Percentiles rank a stretch among this genome's conserved stretches.
These are phyloP conservation scores for Phyllotreta cruciferae DNA, from an alignment of 2,888 invertebrate species.

Conservation along the genomic window DNA sequence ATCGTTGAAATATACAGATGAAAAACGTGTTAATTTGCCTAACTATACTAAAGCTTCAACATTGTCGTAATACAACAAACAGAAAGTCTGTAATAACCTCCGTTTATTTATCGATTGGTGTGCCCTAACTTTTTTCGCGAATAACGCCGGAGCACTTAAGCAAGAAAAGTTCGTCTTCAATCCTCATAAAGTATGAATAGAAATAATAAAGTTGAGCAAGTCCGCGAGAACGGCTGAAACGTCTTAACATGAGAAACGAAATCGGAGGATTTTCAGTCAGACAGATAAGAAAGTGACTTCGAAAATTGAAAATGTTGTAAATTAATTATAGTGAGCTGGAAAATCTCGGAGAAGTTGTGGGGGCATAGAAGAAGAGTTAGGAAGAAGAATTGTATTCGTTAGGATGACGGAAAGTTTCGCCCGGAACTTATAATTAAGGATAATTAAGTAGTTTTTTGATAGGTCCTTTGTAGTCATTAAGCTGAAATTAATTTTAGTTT, in stretches of 20 bases:
- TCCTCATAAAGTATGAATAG: constrained; percentile 15
- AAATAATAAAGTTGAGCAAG: constrained; percentile 11
- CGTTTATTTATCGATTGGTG: not conserved
- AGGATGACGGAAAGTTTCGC: too few relatives aligned
- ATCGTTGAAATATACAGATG: too few relatives aligned
- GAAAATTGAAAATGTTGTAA: constrained; percentile 15
- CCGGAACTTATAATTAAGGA: too few relatives aligned
- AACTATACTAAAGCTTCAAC: too few relatives aligned
- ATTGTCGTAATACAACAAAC: too few relatives aligned
- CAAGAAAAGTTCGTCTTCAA: constrained; percentile 3
- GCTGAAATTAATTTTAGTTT: too few relatives aligned
- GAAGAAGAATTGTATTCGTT: too few relatives aligned
- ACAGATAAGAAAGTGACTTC: constrained; percentile 11
- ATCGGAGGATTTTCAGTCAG: not conserved
- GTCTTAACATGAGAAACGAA: constrained; percentile 1
- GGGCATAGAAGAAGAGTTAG: not conserved
- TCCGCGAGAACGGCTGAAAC: constrained; percentile 5
- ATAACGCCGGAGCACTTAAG: not conserved
- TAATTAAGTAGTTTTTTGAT: too few relatives aligned
- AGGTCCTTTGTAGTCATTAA: too few relatives aligned
- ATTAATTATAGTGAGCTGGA: constrained; percentile 3
- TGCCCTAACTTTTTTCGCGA: not conserved
- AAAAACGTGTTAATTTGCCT: too few relatives aligned
- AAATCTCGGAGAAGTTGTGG: not conserved
- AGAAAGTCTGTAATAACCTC: not conserved